phyloP scores from a whole-genome alignment of 2,113 vertebrate genomes.

The Atractosteus spatula region DNA sequence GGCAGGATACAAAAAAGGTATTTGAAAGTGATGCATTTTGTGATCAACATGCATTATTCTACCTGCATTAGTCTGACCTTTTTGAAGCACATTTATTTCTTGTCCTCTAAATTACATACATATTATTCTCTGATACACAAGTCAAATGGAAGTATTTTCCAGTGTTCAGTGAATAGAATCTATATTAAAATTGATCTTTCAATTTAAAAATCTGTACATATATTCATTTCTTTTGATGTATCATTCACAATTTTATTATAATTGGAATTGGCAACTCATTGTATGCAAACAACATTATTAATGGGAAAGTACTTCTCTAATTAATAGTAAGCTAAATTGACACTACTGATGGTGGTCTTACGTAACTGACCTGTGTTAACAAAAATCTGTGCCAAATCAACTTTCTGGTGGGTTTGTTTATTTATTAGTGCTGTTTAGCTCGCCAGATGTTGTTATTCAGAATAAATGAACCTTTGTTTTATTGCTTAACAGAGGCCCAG shows the following conservation, averaged over 20 bases:
- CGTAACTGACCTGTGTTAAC: constrained; percentile 36
- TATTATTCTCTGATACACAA: no score
- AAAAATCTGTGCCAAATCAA: constrained; percentile 33
- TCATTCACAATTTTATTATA: background rate
- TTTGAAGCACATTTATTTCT: no score
- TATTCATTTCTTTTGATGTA: background rate
- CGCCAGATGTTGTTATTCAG: constrained; percentile 61
- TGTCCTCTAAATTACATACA: no score
- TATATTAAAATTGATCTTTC: background rate
- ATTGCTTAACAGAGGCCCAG: constrained; percentile 41
- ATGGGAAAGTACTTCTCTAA: constrained; percentile 45
- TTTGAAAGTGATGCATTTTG: no score
- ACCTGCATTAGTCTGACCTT: no score
- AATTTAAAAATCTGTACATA: no score
- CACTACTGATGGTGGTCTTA: constrained; percentile 38
- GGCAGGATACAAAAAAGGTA: no score
- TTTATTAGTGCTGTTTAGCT: constrained; percentile 56
- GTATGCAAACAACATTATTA: constrained; percentile 40
- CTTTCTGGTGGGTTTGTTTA: constrained; percentile 58
- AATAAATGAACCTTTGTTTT: constrained; percentile 56
- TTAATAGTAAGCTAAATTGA: constrained; percentile 50
- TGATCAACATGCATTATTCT: no score
- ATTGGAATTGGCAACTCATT: constrained; percentile 36
- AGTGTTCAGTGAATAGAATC: no score
- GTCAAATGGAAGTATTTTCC: no score